phyloP scores from a whole-genome alignment of 2,888 invertebrate genomes.

The Xanthia togata region DNA sequence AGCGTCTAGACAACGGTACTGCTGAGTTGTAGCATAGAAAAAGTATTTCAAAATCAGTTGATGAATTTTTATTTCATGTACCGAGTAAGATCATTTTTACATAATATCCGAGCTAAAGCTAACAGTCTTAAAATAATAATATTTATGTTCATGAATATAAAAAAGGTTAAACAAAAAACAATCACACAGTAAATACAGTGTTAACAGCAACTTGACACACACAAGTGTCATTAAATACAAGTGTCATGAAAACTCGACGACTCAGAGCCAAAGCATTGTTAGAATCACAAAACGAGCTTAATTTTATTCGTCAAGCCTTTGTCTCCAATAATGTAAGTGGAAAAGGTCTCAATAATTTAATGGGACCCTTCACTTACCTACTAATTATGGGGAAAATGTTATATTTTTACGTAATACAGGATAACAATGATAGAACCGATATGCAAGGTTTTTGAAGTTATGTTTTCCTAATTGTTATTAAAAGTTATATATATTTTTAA shows the following conservation, averaged over 20 bases:
- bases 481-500: too few species aligned
- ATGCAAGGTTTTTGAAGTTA: not conserved
- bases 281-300: conserved; percentile 60
- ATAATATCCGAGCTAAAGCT: too few species aligned
- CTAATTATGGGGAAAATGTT: conserved; percentile 50
- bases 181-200: conserved; percentile 5
- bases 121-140: not conserved
- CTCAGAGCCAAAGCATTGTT: conserved; percentile 41
- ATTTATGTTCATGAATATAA: not conserved
- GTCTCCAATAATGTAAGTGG: conserved; percentile 43
- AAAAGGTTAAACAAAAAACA: not conserved
- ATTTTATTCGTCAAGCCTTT: conserved; percentile 58
- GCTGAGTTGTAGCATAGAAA: not conserved
- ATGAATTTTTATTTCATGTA: too few species aligned
- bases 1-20: not conserved
- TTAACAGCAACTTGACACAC: conserved; percentile 15
- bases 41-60: not conserved
- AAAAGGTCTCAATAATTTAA: conserved; percentile 46
- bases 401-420: conserved; percentile 40
- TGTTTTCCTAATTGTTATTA: not conserved
- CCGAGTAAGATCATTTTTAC: too few species aligned
- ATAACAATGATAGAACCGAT: conserved; percentile 8
- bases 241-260: conserved; percentile 11
- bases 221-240: conserved; percentile 39
- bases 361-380: conserved; percentile 18